Evolutionary conservation across 2,888 invertebrate genomes (phyloP), one percentile per base, ranked within the genome.

Genomic region (Tuta absoluta): DNA sequence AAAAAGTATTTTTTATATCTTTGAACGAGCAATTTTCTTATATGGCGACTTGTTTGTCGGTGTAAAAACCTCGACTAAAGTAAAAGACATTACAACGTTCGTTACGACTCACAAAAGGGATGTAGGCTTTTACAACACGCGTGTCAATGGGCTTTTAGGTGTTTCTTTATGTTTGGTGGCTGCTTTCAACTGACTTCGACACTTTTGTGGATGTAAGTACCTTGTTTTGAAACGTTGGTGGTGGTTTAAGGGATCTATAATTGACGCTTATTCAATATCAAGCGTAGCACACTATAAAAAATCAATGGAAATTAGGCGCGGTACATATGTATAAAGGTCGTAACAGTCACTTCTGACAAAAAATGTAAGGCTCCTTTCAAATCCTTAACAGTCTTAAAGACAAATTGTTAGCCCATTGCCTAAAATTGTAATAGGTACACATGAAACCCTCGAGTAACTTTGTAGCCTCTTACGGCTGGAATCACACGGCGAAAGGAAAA

Each of bases 161-260:
- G 49, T 12, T 21, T 49, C 21, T 49, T 23, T 21, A 49, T 49
- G 49, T 10, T 19, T 23, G 10, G 8, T 49, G 21, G 21, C 7
- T 48, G 48, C 19, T 49, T 49, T 49, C 21, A 49, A 19, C 19
- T 48, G 48, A 19, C 48, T 48, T 48, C 7, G 48, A 48, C 17
- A 21, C 49, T 19, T 19, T 10, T 49, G 49, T 49, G 74, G 75
- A 69, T 75, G 70, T n/a, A n/a, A n/a, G 69, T 68, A 45, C 45
- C n/a, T 45, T 45, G n/a, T 45, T 10, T 8, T 17, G 17, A 17
- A 17, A 45, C 11, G n/a, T 45, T 45, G n/a, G 17, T 45, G 2
- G 45, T 4, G n/a, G 3, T 17, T 45, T 17, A 17, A 5, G 17
- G 41, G 41, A 14, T 14, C 12, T 1, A 7, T 37, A 37, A 37